These are phyloP conservation scores for Myanophis thanlyinensis DNA, from an alignment of 2,113 vertebrate species.

Conservation along the genomic window DNA sequence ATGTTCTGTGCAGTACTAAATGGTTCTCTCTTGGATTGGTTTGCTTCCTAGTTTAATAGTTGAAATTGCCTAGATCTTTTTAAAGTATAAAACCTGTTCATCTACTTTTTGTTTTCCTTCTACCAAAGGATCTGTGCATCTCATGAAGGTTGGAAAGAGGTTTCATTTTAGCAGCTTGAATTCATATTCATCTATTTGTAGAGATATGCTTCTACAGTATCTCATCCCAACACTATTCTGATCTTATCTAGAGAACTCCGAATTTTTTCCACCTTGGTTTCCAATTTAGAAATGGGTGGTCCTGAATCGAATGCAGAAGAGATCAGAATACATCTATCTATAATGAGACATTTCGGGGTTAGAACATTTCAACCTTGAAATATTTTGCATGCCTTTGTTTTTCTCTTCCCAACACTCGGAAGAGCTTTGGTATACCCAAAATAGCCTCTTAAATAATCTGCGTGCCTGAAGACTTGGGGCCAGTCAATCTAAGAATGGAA, in stretches of 20 bases:
- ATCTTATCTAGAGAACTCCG: neutral
- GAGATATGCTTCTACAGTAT: neutral
- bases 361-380: neutral
- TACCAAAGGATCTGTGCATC: neutral
- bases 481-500: neutral
- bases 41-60: neutral
- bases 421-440: neutral
- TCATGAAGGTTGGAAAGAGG: neutral
- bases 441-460: neutral
- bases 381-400: neutral
- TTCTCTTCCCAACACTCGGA: neutral
- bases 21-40: neutral
- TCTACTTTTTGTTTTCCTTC: neutral
- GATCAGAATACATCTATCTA: neutral
- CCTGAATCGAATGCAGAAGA: neutral
- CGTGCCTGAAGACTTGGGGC: neutral
- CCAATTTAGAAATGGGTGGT: neutral
- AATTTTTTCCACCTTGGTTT: neutral
- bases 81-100: neutral
- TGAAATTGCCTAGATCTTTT: neutral
- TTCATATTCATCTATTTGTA: neutral
- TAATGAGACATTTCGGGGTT: neutral
- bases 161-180: neutral
- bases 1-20: neutral
- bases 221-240: neutral